A percentile compares a stretch with the other conserved stretches of the same genome.
These are phyloP conservation scores for Echeneis naucrates DNA, from an alignment of 2,797 vertebrate genomes.

Conservation along the genomic window DNA sequence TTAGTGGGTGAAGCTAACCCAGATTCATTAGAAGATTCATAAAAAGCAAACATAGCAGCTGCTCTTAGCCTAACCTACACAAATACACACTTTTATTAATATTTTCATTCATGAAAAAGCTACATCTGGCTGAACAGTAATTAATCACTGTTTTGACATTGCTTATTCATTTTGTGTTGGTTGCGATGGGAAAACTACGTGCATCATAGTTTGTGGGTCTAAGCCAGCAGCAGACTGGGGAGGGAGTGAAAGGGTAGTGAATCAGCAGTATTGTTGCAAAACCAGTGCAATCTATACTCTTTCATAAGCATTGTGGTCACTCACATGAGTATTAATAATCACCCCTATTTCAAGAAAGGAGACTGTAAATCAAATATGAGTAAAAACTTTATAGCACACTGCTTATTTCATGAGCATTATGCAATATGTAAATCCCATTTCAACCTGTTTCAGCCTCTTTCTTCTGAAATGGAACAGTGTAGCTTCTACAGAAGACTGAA, in stretches of 20 bases:
- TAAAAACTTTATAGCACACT: background rate
- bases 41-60: too few relatives aligned
- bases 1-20: too few relatives aligned
- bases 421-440: background rate
- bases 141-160: conserved; percentile 5
- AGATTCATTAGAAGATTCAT: too few relatives aligned
- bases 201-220: conserved; percentile 52
- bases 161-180: conserved; percentile 18
- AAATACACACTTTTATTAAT: conserved; percentile 1
- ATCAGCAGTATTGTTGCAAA: conserved; percentile 57
- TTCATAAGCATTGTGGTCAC: background rate
- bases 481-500: background rate
- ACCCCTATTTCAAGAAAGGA: background rate
- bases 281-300: conserved; percentile 28
- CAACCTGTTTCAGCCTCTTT: background rate
- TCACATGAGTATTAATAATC: background rate
- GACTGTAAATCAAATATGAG: background rate
- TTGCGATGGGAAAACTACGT: conserved; percentile 21
- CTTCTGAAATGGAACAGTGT: background rate
- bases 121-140: conserved; percentile 2
- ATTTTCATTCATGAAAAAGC: conserved; percentile 23
- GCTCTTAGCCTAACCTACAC: conserved; percentile 41
- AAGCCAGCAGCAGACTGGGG: conserved; percentile 51
- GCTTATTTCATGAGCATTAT: background rate
- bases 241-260: conserved; percentile 45